Percentiles rank a stretch among this genome's conserved stretches.
Conservation (phyloP, 1,140 invertebrate species). For the Drosophila setifemur region DNA sequence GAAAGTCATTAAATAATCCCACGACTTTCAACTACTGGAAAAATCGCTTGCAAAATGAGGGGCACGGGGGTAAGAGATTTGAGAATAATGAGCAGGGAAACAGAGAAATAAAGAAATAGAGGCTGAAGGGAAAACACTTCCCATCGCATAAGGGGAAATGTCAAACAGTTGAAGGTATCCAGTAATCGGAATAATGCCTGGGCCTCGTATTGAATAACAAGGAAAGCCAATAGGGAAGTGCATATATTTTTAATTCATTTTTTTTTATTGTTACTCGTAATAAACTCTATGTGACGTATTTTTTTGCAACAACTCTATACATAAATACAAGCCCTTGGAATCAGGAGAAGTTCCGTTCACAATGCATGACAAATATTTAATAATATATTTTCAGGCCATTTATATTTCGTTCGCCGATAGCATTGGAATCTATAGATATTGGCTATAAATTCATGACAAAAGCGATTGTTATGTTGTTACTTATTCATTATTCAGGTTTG, state of each 20-base stretch:
- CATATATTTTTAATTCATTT: conserved; percentile 29
- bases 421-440: conserved; percentile 8
- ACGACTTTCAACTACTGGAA: conserved; percentile 48
- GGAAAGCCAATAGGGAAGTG: conserved; percentile 16
- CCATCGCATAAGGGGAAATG: conserved; percentile 24
- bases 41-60: conserved; percentile 18
- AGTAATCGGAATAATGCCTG: conserved; percentile 34
- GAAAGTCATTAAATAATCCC: conserved; percentile 49
- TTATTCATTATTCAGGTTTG: not conserved
- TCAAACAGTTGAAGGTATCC: conserved; percentile 32
- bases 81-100: conserved; percentile 24
- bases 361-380: not conserved
- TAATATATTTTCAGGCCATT: not conserved
- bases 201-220: conserved; percentile 22
- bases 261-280: not conserved
- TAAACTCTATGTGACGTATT: too few relatives aligned
- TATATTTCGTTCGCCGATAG: not conserved
- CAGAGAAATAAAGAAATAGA: not conserved
- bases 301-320: too few relatives aligned
- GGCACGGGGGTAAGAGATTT: conserved; percentile 9
- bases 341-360: too few relatives aligned
- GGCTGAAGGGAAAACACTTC: conserved; percentile 19
- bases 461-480: not conserved
- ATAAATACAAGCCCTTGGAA: too few relatives aligned
- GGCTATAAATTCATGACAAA: not conserved